phyloP scores from a whole-genome alignment of 2,797 vertebrate species.

The Sitta carolinensis region DNA sequence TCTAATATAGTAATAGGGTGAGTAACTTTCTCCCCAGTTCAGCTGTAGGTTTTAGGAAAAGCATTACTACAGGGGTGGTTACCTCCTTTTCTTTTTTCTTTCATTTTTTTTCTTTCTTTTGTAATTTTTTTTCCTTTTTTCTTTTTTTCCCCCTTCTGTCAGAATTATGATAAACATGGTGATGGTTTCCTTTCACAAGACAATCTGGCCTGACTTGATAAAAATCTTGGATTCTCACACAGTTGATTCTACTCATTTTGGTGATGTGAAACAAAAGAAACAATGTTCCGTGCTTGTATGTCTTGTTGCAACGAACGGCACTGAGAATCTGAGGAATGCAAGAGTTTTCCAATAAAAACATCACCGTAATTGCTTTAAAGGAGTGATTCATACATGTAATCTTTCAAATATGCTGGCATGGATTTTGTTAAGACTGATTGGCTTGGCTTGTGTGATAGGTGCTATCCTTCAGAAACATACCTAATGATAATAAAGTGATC shows the following conservation, averaged over 20 bases:
- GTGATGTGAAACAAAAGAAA: constrained; percentile 6
- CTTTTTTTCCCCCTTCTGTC: accelerated
- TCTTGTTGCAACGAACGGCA: not conserved
- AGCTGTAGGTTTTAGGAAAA: not conserved
- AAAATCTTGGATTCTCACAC: not conserved
- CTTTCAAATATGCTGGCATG: constrained; percentile 30
- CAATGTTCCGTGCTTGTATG: not conserved
- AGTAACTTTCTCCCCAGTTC: not conserved
- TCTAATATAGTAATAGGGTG: not conserved
- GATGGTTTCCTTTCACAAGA: not conserved
- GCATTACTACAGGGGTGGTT: not conserved
- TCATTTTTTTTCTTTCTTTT: too few species aligned
- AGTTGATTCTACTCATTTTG: not conserved
- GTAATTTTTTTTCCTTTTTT: not conserved
- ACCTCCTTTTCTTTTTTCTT: not conserved
- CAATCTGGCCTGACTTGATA: not conserved
- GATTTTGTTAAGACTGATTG: not conserved
- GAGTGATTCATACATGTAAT: constrained; percentile 4
- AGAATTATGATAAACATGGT: not conserved
- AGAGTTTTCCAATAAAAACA: constrained; percentile 54
- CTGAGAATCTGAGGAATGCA: constrained; percentile 35
- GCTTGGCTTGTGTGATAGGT: not conserved
- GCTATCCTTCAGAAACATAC: not conserved
- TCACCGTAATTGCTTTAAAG: constrained; percentile 29
- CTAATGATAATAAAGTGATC: not conserved